Percentiles rank a stretch among this genome's conserved stretches.
Conservation (phyloP, 2,797 vertebrate genomes). For the Silurus lanzhouensis region DNA sequence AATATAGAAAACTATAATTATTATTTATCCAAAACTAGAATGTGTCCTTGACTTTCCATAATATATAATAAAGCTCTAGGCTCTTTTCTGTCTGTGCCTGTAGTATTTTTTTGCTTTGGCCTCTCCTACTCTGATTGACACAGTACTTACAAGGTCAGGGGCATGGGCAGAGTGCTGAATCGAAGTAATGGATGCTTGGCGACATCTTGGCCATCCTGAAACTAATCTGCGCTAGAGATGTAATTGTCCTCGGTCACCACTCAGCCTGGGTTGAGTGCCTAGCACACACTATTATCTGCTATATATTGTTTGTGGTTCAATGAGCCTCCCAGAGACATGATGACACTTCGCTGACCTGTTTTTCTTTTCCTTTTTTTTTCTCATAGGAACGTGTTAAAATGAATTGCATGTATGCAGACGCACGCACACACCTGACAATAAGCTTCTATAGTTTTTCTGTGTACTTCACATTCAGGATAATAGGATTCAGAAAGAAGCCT, state of each 20-base stretch:
- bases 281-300: slow-evolving; percentile 28
- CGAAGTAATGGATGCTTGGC: slow-evolving; percentile 69
- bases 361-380: neutral
- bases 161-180: slow-evolving; percentile 56
- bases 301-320: slow-evolving; percentile 36
- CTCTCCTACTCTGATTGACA: slow-evolving; percentile 50
- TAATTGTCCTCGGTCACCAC: slow-evolving; percentile 60
- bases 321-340: slow-evolving; percentile 13
- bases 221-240: slow-evolving; percentile 62
- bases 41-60: neutral
- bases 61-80: too few species aligned
- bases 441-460: neutral
- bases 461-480: neutral
- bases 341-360: slow-evolving; percentile 32
- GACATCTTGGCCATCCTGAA: slow-evolving; percentile 63
- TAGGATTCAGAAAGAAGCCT: too few species aligned
- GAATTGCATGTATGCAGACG: neutral
- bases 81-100: neutral
- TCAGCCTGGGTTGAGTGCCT: slow-evolving; percentile 26
- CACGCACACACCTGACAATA: neutral
- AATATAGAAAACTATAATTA: neutral
- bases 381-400: neutral
- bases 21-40: neutral
- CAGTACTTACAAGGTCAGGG: slow-evolving; percentile 59
- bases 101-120: slow-evolving; percentile 55